phyloP scores from a whole-genome alignment of 2,113 vertebrate genomes.

The Bos indicus region DNA sequence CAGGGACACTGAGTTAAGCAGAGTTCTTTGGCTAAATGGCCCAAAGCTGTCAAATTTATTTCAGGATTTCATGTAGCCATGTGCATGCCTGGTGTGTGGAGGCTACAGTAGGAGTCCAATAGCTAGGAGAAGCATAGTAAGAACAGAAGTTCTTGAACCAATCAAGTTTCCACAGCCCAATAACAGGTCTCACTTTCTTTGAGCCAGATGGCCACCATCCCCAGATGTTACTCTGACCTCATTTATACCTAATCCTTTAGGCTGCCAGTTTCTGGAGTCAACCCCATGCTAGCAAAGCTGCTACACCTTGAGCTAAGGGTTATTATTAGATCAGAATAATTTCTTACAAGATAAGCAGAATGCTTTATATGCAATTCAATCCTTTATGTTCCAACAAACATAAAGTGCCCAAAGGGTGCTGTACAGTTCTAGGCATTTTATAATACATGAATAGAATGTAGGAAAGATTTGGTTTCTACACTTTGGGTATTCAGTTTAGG shows the following conservation, averaged over 20 bases:
- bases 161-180: conserved; percentile 28
- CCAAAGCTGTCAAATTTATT: neutral
- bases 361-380: conserved; percentile 46
- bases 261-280: conserved; percentile 25
- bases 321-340: conserved; percentile 30
- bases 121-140: neutral
- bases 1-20: neutral
- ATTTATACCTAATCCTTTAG: conserved; percentile 54
- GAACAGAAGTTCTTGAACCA: neutral
- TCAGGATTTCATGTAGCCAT: neutral
- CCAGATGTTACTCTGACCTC: neutral
- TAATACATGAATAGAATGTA: neutral
- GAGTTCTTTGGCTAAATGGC: neutral
- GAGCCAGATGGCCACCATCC: conserved; percentile 19
- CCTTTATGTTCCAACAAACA: conserved; percentile 39
- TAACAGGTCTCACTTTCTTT: conserved; percentile 40
- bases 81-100: neutral
- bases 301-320: conserved; percentile 18
- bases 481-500: neutral
- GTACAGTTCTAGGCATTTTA: conserved; percentile 31
- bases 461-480: conserved; percentile 29
- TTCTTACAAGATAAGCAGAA: conserved; percentile 54
- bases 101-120: neutral
- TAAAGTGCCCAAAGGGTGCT: conserved; percentile 3
- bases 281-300: conserved; percentile 12